Conservation (phyloP, 2,888 invertebrate species). For the Smittia aterrima region DNA sequence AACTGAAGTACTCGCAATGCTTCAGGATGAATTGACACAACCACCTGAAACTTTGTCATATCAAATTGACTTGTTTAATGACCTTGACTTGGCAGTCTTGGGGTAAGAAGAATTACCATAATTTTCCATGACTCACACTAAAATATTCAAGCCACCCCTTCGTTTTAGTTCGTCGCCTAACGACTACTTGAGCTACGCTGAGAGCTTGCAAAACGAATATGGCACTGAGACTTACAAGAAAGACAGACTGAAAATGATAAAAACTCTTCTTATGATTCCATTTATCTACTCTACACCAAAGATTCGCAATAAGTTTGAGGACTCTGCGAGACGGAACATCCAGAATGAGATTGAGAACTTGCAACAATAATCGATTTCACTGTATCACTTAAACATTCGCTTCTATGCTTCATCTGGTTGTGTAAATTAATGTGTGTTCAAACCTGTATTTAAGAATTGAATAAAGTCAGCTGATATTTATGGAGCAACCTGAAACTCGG, state of each 20-base stretch:
- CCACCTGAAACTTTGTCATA: background rate
- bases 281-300: conserved; percentile 8
- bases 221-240: conserved; percentile 5
- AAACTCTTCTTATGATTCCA: conserved; percentile 38
- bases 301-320: conserved; percentile 29
- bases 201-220: conserved; percentile 5
- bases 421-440: background rate
- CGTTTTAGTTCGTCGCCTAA: conserved; percentile 24
- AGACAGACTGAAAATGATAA: conserved; percentile 37
- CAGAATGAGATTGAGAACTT: conserved; percentile 30
- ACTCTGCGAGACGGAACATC: conserved; percentile 12
- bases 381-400: background rate
- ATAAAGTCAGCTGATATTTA: no score
- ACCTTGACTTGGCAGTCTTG: conserved; percentile 28
- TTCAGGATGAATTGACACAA: background rate
- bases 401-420: conserved; percentile 11
- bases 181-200: conserved; percentile 10
- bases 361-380: background rate
- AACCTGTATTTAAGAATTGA: background rate
- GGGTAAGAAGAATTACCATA: conserved; percentile 7
- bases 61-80: conserved; percentile 28
- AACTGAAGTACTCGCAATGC: conserved; percentile 15
- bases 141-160: background rate
- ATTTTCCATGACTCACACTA: background rate
- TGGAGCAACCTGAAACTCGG: no score